Conservation (phyloP, 2,113 vertebrate genomes). For the Danionella cerebrum region DNA sequence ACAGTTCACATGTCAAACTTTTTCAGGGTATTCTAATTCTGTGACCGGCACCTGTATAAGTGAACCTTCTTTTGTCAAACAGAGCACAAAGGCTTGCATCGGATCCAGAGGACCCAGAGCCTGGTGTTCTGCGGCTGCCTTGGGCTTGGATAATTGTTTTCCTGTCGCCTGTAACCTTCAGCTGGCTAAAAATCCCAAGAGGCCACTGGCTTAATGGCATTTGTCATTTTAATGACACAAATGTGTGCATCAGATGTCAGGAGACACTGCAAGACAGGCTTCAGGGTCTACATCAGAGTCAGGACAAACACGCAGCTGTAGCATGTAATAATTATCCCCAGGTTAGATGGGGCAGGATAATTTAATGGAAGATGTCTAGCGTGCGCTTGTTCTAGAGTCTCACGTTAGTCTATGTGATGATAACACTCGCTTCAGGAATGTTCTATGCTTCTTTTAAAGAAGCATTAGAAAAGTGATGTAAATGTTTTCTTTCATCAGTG, state of each 20-base stretch:
- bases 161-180: conserved; percentile 49
- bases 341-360: background rate
- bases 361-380: background rate
- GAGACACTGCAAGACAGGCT: background rate
- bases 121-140: conserved; percentile 19
- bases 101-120: conserved; percentile 35
- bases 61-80: conserved; percentile 53
- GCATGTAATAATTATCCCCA: conserved; percentile 1
- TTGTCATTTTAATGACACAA: conserved; percentile 21
- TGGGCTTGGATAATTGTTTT: conserved; percentile 48
- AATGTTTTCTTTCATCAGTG: no score
- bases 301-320: background rate
- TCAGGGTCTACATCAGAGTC: conserved; percentile 1
- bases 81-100: conserved; percentile 42
- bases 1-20: no score
- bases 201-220: conserved; percentile 15
- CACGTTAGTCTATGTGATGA: no score
- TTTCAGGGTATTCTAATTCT: conserved; percentile 16
- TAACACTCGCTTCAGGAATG: no score
- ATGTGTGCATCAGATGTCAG: conserved; percentile 1
- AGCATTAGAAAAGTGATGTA: no score
- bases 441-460: no score
- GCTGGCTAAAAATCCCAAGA: conserved; percentile 34
- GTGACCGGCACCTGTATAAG: no score
- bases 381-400: no score